Percentiles rank a stretch among this genome's conserved stretches.
Evolutionary conservation across 2,113 vertebrate species (phyloP).

Genomic region (Strigops habroptila): DNA sequence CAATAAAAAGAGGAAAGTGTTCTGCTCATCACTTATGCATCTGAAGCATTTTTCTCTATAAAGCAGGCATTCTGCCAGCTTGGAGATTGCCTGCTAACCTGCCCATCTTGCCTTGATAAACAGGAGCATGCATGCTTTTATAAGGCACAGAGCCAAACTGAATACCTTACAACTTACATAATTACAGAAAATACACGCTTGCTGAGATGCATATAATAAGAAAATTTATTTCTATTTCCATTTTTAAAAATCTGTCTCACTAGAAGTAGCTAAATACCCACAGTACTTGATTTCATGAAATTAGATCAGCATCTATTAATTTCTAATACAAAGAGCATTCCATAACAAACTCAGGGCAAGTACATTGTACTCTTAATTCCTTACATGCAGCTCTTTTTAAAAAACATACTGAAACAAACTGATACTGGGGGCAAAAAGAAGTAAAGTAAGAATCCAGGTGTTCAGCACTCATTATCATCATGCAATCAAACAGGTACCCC

Average conservation of each 20-base stretch:
- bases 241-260: neutral
- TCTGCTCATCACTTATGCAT: neutral
- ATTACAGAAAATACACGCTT: constrained; percentile 18
- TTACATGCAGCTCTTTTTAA: neutral
- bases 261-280: neutral
- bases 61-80: neutral
- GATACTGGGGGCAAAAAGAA: neutral
- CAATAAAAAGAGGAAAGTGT: neutral
- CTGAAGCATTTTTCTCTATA: neutral
- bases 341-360: neutral
- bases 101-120: neutral
- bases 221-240: neutral
- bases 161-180: neutral
- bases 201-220: neutral
- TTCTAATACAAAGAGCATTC: neutral
- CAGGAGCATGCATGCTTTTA: neutral
- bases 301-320: neutral
- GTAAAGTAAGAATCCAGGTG: neutral
- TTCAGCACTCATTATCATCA: neutral
- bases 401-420: neutral
- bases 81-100: neutral
- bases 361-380: neutral
- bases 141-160: neutral
- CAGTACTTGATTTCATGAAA: neutral
- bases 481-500: neutral